Conservation (phyloP, 2,113 vertebrate genomes). For the Seriola rivoliana region DNA sequence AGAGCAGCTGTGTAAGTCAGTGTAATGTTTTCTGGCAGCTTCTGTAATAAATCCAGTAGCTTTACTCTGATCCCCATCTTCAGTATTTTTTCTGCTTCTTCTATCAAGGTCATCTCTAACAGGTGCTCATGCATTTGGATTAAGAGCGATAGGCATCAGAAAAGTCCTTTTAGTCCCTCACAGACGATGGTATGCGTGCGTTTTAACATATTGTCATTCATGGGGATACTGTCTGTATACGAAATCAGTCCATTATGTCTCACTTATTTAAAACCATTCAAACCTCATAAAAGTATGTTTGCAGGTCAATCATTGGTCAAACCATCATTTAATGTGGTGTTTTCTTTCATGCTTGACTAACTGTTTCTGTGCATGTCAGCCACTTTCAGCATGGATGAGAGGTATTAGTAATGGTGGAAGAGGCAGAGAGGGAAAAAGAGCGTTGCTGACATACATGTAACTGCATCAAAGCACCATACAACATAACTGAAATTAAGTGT, state of each 20-base stretch:
- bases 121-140: slow-evolving; percentile 65
- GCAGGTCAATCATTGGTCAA: not conserved
- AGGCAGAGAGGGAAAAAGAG: not conserved
- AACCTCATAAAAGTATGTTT: not conserved
- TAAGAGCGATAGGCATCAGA: slow-evolving; percentile 60
- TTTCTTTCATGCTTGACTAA: not conserved
- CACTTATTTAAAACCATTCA: not conserved
- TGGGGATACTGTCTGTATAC: not conserved
- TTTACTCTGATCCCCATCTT: slow-evolving; percentile 47
- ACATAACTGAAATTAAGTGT: not conserved
- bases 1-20: slow-evolving; percentile 43
- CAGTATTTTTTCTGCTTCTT: slow-evolving; percentile 8
- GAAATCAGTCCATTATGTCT: not conserved
- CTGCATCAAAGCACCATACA: not conserved
- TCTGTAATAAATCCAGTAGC: slow-evolving; percentile 27
- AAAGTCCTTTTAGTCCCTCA: slow-evolving; percentile 32
- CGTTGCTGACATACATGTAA: not conserved
- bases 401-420: not conserved
- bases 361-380: not conserved
- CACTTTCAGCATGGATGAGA: not conserved
- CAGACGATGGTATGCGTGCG: not conserved
- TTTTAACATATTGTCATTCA: not conserved
- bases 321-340: not conserved
- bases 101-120: slow-evolving; percentile 73
- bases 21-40: slow-evolving; percentile 17